Conservation (phyloP, 2,113 vertebrate genomes). For the Hemichromis elongatus region DNA sequence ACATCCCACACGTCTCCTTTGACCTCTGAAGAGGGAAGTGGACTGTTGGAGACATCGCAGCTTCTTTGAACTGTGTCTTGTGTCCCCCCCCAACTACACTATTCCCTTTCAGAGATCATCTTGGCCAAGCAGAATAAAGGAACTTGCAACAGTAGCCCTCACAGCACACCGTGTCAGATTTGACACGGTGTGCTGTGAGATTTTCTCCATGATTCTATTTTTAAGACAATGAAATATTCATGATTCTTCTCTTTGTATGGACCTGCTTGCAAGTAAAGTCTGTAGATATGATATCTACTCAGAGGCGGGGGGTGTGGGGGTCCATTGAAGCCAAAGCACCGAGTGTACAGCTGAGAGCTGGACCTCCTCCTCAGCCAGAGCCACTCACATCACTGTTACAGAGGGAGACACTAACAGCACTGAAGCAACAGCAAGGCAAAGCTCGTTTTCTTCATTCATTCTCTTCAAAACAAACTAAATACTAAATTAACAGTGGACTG, state of each 20-base stretch:
- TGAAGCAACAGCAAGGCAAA: slow-evolving; percentile 43
- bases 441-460: slow-evolving; percentile 24
- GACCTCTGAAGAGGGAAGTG: not conserved
- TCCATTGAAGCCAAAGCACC: slow-evolving; percentile 6
- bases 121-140: not conserved
- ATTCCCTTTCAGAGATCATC: not conserved
- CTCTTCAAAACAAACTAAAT: not conserved
- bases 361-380: slow-evolving; percentile 44
- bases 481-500: not conserved
- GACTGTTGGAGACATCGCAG: slow-evolving; percentile 8
- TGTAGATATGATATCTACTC: not conserved
- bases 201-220: not conserved
- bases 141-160: not conserved
- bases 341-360: slow-evolving; percentile 33
- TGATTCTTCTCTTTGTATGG: not conserved
- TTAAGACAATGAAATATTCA: not conserved
- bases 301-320: not conserved
- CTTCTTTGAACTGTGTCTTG: slow-evolving; percentile 7
- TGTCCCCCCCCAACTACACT: fast-evolving
- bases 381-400: not conserved
- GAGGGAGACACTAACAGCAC: slow-evolving; percentile 14
- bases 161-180: not conserved
- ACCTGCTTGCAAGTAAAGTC: not conserved
- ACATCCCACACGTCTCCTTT: not conserved
- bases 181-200: no score